Conservation (phyloP, 2,888 invertebrate genomes). For the Hololepta plana region DNA sequence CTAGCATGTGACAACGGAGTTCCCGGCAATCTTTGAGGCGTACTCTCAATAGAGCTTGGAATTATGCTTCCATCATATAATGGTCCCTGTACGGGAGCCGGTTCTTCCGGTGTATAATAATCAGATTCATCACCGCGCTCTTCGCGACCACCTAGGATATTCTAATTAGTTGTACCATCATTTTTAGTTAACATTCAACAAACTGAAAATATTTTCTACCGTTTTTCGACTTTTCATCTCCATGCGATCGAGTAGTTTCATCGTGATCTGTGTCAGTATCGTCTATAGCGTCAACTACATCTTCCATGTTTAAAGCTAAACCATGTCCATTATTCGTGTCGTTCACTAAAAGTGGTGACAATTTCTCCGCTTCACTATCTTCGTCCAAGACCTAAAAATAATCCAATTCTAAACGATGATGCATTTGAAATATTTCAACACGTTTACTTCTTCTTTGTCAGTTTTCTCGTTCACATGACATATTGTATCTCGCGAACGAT, state of each 20-base stretch:
- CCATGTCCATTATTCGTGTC: slow-evolving; percentile 15
- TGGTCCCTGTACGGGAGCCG: slow-evolving; percentile 46
- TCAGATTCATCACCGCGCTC: slow-evolving; percentile 51
- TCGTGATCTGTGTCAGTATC: slow-evolving; percentile 37
- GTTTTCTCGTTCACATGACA: slow-evolving; percentile 42
- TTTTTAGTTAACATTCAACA: slow-evolving; percentile 4
- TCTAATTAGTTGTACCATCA: not conserved
- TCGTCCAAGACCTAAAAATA: slow-evolving; percentile 38
- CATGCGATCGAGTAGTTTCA: slow-evolving; percentile 16
- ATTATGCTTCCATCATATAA: too few species aligned
- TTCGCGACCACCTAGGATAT: slow-evolving; percentile 11
- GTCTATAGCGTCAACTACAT: slow-evolving; percentile 39
- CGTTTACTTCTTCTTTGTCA: slow-evolving; percentile 24
- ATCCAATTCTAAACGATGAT: too few species aligned
- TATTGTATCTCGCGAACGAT: slow-evolving; percentile 31
- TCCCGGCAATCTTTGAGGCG: slow-evolving; percentile 31
- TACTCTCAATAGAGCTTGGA: slow-evolving; percentile 23
- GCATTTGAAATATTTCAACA: slow-evolving; percentile 3
- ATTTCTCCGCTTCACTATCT: slow-evolving; percentile 68
- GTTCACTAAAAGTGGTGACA: slow-evolving; percentile 49
- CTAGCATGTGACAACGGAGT: slow-evolving; percentile 50
- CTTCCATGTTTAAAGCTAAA: slow-evolving; percentile 29
- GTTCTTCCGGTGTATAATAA: slow-evolving; percentile 64
- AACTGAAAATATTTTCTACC: slow-evolving; percentile 2
- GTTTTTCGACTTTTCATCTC: slow-evolving; percentile 4